Evolutionary conservation across 2,888 invertebrate genomes (phyloP).

Genomic region (Antheraea yamamai): DNA sequence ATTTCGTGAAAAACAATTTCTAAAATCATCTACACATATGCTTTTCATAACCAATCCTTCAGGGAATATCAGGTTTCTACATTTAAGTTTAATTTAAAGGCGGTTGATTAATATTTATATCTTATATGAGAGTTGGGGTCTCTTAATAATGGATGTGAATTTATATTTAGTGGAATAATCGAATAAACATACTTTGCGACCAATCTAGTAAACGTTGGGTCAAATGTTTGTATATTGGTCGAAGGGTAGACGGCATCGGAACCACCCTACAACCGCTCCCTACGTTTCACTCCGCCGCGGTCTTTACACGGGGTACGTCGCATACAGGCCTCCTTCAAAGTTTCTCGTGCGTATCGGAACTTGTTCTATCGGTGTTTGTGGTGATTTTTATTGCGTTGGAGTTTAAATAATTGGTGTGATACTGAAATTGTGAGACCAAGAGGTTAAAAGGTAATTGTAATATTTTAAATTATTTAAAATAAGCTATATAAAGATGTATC

Average conservation of each 20-base stretch:
- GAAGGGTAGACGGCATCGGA: slow-evolving; percentile 25
- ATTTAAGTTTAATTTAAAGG: too few relatives aligned
- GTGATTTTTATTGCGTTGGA: slow-evolving; percentile 6
- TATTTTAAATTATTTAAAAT: not conserved
- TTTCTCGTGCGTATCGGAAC: slow-evolving; percentile 14
- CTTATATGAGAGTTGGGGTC: too few relatives aligned
- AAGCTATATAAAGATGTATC: too few relatives aligned
- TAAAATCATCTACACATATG: too few relatives aligned
- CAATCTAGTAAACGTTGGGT: slow-evolving; percentile 18
- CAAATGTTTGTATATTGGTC: slow-evolving; percentile 19
- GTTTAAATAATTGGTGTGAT: not conserved
- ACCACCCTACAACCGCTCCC: slow-evolving; percentile 20
- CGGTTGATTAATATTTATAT: too few relatives aligned
- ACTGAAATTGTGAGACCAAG: not conserved
- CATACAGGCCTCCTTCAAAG: slow-evolving; percentile 21
- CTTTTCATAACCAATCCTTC: too few relatives aligned
- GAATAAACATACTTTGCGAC: not conserved
- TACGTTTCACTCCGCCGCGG: slow-evolving; percentile 26
- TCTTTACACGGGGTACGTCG: slow-evolving; percentile 23
- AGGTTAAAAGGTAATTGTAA: slow-evolving; percentile 15
- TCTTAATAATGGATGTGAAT: not conserved
- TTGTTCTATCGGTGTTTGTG: not conserved
- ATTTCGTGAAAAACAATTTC: too few relatives aligned
- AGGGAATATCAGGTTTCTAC: too few relatives aligned
- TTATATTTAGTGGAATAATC: not conserved